phyloP scores from a whole-genome alignment of 2,797 vertebrate genomes.

The Protosalanx chinensis region DNA sequence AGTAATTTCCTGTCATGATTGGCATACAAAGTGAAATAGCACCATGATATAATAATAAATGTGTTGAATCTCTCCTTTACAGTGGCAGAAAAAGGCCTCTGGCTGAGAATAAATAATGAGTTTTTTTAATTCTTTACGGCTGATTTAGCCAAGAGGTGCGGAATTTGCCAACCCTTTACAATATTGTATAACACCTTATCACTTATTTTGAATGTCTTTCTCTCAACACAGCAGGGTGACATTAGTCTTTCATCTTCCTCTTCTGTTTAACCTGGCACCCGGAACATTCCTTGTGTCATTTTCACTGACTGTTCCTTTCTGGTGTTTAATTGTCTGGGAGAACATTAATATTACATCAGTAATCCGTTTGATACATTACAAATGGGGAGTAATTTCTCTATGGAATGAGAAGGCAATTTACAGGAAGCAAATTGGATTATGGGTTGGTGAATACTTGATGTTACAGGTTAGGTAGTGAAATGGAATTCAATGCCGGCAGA shows the following conservation, averaged over 20 bases:
- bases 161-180: constrained; percentile 37
- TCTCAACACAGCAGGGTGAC: constrained; percentile 33
- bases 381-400: constrained; percentile 58
- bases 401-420: constrained; percentile 73
- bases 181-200: constrained; percentile 30
- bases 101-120: constrained; percentile 58
- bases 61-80: constrained; percentile 39
- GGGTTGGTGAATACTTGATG: constrained; percentile 67
- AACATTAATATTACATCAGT: constrained; percentile 68
- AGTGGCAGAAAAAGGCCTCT: constrained; percentile 32
- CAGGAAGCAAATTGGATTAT: constrained; percentile 72
- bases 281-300: constrained; percentile 49
- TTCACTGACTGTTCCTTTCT: constrained; percentile 59
- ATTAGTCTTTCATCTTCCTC: constrained; percentile 35
- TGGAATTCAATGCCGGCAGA: constrained; percentile 68
- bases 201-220: constrained; percentile 40
- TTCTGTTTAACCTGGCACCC: constrained; percentile 16
- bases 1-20: constrained; percentile 46
- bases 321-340: constrained; percentile 64
- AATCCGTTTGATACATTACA: constrained; percentile 70
- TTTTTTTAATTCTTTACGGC: constrained; percentile 42
- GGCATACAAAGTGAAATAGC: constrained; percentile 42
- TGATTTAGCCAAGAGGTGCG: constrained; percentile 46
- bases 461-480: constrained; percentile 66
- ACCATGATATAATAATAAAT: constrained; percentile 54